Percentiles rank a stretch among this genome's conserved stretches.
These are phyloP conservation scores for Lingula anatina DNA, from an alignment of 2,888 invertebrate species.

Conservation along the genomic window DNA sequence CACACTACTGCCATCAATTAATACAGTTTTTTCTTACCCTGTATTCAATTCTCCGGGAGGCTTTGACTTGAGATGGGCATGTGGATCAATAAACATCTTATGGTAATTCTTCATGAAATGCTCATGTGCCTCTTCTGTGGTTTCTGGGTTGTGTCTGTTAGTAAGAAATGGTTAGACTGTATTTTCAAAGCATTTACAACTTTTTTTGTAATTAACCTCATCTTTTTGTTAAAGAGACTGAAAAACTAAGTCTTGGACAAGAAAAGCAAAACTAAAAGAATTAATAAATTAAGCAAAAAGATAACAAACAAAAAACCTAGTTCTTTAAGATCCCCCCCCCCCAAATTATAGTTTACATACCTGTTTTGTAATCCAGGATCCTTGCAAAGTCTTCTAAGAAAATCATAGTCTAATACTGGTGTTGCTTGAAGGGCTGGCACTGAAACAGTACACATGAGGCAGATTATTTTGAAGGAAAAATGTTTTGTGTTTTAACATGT, in stretches of 20 bases:
- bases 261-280: conserved; percentile 10
- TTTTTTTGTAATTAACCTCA: not conserved
- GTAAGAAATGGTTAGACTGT: not conserved
- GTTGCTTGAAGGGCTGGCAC: conserved; percentile 25
- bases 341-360: conserved; percentile 6
- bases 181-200: too few relatives aligned
- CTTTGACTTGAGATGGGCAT: too few relatives aligned
- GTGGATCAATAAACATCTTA: conserved; percentile 38
- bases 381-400: conserved; percentile 26
- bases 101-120: conserved; percentile 37
- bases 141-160: conserved; percentile 15
- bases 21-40: too few relatives aligned
- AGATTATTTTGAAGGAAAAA: too few relatives aligned
- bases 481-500: too few relatives aligned
- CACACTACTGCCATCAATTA: too few relatives aligned
- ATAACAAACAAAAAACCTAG: not conserved
- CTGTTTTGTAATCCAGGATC: conserved; percentile 30
- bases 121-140: conserved; percentile 30
- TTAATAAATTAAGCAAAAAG: not conserved
- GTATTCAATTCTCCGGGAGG: too few relatives aligned
- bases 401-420: conserved; percentile 30
- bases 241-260: conserved; percentile 4
- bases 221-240: not conserved
- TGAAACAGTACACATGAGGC: too few relatives aligned
- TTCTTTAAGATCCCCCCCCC: not conserved